Evolutionary conservation across 2,888 invertebrate genomes (phyloP), one percentile per base, ranked within the genome.

Genomic region (Panorpa germanica): DNA sequence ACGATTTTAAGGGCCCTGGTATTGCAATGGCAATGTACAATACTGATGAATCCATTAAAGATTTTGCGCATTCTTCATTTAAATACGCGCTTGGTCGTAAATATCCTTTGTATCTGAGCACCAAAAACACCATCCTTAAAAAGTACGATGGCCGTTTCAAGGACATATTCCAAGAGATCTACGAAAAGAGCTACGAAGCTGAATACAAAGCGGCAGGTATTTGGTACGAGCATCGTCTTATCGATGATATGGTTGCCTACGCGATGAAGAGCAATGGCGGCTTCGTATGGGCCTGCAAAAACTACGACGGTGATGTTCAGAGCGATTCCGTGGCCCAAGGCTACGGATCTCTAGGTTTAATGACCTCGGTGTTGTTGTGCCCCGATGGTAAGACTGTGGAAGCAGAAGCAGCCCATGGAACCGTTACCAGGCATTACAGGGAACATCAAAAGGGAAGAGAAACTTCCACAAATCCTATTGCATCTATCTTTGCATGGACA

Each of bases 201-300:
- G 53, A 78, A 42, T 98, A 59, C 52, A 93, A 95, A 52, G 76
- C 73, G 2, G 70, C 71, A 36, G 74, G 74, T 4, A 77, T 96
- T 43, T 95, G 93, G 91, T 98, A 98, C 49, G 96, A 98, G 53
- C 96, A 98, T 54, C 71, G 96, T 36, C 61, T 98, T 31, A 98
- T 98, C 47, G 96, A 98, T 51, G 96, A 98, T 47, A 96, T 96
- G 96, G 95, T 96, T 9, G 96, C 96, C 3, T 91, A 93, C 47
- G 77, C 80, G 18, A 85, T 96, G 83, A 96, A 96, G 54, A 85
- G 88, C 0, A 88, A 91, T 44, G 98, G 98, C 40, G 96, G 96
- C 23, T 98, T 96, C 53, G 93, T 98, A 1, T 98, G 96, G 96
- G 93, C 96, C 6, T 98, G 96, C 56, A 98, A 98, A 54, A 98